Evolutionary conservation across 1,140 invertebrate species (phyloP), one percentile per base, ranked within the genome.

Genomic region (Megalopta genalis): DNA sequence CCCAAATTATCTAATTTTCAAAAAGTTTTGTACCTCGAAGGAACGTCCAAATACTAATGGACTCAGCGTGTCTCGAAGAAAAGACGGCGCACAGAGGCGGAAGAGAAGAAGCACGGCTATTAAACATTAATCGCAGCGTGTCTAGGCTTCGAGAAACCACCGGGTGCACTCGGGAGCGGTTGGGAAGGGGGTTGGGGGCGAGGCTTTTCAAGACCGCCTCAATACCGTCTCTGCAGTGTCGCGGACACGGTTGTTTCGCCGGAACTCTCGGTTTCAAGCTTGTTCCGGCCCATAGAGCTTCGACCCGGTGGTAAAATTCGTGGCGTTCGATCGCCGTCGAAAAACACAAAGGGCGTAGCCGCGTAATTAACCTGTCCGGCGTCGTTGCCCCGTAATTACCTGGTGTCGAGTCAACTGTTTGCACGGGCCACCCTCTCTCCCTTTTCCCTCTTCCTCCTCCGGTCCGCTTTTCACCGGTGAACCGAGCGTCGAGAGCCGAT

Each of bases 361-460:
- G 32, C 23, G 46, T 71, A 77, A 77, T 77, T 77, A 72, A 77
- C 76, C 68, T 46, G 77, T 67, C 77, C 60, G 0, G 37, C 21
- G 25, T 6, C 52, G 25, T 12, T 25, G 12, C 39, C n/a, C 74
- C 52, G 70, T 79, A 79, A 79, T 79, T 79, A 72, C 16, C 37
- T 63, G 37, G 77, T 60, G 77, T 79, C 52, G 77, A 65, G 54
- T 66, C 37, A 54, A 74, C 71, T 74, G 71, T 74, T 79, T 67
- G 71, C 71, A 52, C 77, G 71, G 59, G 27, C 62, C 49, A 32
- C 76, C 4, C 54, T n/a, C 16, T 54, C 52, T 21, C 23, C 25
- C 57, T 10, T 12, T 10, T 49, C 14, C 10, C 42, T 46, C 12
- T 16, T 49, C 14, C 16, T 3, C 21, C n/a, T 46, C 59, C 46